phyloP scores from a whole-genome alignment of 2,888 invertebrate genomes.

The Lasioglossum oenotherae region DNA sequence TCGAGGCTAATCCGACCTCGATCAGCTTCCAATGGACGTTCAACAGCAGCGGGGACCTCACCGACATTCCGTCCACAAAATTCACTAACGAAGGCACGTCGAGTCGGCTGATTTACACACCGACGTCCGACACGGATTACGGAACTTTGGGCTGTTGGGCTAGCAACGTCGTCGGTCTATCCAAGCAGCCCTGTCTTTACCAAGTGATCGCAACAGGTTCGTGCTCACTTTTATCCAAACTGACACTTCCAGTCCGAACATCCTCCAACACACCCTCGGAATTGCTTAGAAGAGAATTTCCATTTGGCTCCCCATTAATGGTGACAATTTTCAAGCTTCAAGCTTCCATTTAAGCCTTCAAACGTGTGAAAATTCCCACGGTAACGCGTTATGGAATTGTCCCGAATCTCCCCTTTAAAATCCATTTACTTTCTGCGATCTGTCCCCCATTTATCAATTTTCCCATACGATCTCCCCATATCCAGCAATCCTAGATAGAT shows the following conservation, averaged over 20 bases:
- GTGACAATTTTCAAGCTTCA: too few species aligned
- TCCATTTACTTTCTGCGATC: too few species aligned
- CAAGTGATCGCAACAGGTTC: constrained; percentile 94
- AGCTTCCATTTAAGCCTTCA: too few species aligned
- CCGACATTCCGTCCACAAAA: constrained; percentile 89
- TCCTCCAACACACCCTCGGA: neutral
- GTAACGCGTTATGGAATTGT: too few species aligned
- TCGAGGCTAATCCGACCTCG: constrained; percentile 93
- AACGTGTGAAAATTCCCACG: too few species aligned
- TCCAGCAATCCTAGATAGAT: too few species aligned
- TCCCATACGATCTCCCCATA: too few species aligned
- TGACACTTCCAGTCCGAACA: neutral
- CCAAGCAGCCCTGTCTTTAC: constrained; percentile 94
- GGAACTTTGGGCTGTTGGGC: constrained; percentile 95
- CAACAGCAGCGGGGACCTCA: constrained; percentile 94
- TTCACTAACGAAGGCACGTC: constrained; percentile 87
- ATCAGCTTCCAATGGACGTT: constrained; percentile 96
- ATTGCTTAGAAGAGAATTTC: too few species aligned
- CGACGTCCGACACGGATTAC: constrained; percentile 94
- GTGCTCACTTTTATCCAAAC: neutral
- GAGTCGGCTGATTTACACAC: constrained; percentile 93
- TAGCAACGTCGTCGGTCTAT: constrained; percentile 92
- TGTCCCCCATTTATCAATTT: too few species aligned
- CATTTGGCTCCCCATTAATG: too few species aligned
- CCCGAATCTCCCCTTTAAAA: too few species aligned